A percentile compares a stretch with the other conserved stretches of the same genome.
These are phyloP conservation scores for Acleris sparsana DNA, from an alignment of 2,888 invertebrate genomes.

Conservation along the genomic window DNA sequence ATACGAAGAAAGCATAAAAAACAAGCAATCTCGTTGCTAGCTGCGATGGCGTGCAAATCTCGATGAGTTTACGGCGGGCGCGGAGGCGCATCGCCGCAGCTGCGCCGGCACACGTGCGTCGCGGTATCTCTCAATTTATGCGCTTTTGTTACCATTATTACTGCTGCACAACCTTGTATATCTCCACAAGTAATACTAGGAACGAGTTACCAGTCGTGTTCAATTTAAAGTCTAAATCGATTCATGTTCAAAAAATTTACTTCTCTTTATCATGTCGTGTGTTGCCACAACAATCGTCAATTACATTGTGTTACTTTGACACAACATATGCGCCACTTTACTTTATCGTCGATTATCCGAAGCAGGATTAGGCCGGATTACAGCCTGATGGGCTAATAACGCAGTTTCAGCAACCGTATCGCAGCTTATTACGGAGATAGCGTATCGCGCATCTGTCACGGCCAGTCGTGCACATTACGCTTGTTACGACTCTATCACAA, in stretches of 20 bases:
- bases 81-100: conserved; percentile 69
- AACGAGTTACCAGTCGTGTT: background rate
- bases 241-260: background rate
- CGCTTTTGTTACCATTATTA: conserved; percentile 42
- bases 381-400: conserved; percentile 18
- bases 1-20: conserved; percentile 1
- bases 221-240: background rate
- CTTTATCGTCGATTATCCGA: conserved; percentile 14
- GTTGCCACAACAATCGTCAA: background rate
- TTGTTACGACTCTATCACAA: background rate
- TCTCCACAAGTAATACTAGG: conserved; percentile 10
- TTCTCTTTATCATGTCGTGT: no score
- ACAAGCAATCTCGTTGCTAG: background rate
- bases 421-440: conserved; percentile 71
- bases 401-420: conserved; percentile 42
- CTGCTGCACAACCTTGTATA: conserved; percentile 27
- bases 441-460: conserved; percentile 64
- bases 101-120: conserved; percentile 67
- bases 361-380: conserved; percentile 16
- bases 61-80: conserved; percentile 40
- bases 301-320: background rate
- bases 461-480: background rate
- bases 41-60: conserved; percentile 45
- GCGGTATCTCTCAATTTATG: conserved; percentile 52
- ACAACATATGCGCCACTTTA: conserved; percentile 25